A percentile compares a stretch with the other conserved stretches of the same genome.
Evolutionary conservation across 1,140 invertebrate species (phyloP).

Genomic region (Dendrolimus kikuchii): DNA sequence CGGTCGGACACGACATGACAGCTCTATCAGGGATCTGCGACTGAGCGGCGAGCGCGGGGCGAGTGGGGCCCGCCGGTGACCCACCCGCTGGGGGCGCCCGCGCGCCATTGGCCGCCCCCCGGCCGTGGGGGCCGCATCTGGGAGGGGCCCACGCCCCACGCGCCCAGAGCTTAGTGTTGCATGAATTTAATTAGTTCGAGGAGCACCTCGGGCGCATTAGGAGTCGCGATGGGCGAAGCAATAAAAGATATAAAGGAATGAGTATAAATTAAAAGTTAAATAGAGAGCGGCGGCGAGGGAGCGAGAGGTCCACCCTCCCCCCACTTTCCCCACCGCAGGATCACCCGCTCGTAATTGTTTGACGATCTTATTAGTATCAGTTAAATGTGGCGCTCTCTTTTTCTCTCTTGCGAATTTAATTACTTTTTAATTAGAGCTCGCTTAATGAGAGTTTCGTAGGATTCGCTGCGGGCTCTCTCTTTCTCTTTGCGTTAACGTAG

Average conservation of each 20-base stretch:
- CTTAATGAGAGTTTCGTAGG: conserved; percentile 57
- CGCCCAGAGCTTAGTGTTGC: conserved; percentile 57
- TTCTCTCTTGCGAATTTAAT: conserved; percentile 65
- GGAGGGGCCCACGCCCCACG: conserved; percentile 13
- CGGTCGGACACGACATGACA: conserved; percentile 60
- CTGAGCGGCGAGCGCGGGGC: conserved; percentile 36
- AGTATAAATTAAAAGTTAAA: conserved; percentile 73
- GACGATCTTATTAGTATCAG: conserved; percentile 73
- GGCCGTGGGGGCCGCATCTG: conserved; percentile 13
- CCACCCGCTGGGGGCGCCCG: conserved; percentile 22
- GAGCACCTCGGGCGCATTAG: conserved; percentile 70
- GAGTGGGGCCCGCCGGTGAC: conserved; percentile 5
- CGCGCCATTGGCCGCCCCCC: conserved; percentile 19
- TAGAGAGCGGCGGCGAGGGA: conserved; percentile 47
- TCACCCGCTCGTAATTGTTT: conserved; percentile 64
- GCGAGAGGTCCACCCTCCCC: conserved; percentile 14
- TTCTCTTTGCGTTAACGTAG: conserved; percentile 14
- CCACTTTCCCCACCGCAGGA: conserved; percentile 31
- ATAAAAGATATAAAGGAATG: conserved; percentile 73
- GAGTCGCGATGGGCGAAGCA: conserved; percentile 69
- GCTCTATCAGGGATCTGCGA: conserved; percentile 62
- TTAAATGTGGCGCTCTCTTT: conserved; percentile 67
- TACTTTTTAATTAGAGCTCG: conserved; percentile 63
- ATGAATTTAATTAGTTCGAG: conserved; percentile 71
- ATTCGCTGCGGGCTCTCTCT: conserved; percentile 28